Evolutionary conservation across 2,797 vertebrate species (phyloP), one percentile per base, ranked within the genome.

Genomic region (Scarus forsteni): DNA sequence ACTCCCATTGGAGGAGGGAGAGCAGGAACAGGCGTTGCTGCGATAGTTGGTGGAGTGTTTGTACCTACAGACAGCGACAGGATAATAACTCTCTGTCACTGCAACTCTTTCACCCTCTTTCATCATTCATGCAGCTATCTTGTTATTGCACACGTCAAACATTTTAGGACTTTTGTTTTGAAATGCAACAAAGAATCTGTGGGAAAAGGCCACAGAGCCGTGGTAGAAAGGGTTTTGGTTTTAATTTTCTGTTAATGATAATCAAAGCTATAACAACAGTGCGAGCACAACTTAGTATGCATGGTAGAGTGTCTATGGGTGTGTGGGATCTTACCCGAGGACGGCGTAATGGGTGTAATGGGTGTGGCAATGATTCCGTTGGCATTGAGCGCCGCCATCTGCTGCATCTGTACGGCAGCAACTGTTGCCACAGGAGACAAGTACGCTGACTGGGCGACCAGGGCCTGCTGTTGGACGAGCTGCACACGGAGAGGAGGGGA

Each of bases 351-450:
- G 73, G 93, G 85, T 15, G 93, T 92, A 60, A 93, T 92, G 87
- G 96, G 96, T 19, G 96, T 96, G 92, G 97, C 95, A 10, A 97
- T 97, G 94, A 97, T 95, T 90, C 96, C 96, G 19, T 96, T 97
- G 90, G 96, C 95, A 77, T 94, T 97, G 92, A 98, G 95, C 2
- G 96, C 95, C 4, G 96, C 96, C 96, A 97, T 96, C 92, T 98
- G 97, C 92, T 97, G 96, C 96, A 98, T 97, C 94, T 98, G 96
- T 78, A 97, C 94, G 1, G 96, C 95, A 1, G 96, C 96, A 91
- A 97, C 96, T 82, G 97, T 96, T 88, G 97, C 96, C 92, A 97
- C 96, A 77, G 97, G 97, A 91, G 96, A 98, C 95, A 98, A 95
- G 95, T 98, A 98, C 83, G 97, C 96, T 79, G 96, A 97, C 93